A percentile compares a stretch with the other conserved stretches of the same genome.
phyloP scores from a whole-genome alignment of 2,888 invertebrate species.

The Drosophila putrida region DNA sequence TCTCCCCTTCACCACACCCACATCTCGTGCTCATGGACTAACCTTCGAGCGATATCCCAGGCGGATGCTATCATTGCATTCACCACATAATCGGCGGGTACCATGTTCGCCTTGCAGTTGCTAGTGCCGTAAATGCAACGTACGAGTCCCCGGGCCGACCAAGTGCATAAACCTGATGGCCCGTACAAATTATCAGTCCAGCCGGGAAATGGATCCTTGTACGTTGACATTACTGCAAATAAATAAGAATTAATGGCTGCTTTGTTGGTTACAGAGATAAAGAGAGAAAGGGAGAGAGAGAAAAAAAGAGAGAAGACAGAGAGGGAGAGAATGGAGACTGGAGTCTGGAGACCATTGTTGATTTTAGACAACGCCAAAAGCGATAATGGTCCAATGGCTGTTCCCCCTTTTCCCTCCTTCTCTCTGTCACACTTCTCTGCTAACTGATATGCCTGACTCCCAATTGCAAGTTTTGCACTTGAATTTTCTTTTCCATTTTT shows the following conservation, averaged over 20 bases:
- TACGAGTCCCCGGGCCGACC: slow-evolving; percentile 85
- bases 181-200: slow-evolving; percentile 86
- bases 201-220: slow-evolving; percentile 85
- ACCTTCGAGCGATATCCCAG: slow-evolving; percentile 85
- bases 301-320: neutral
- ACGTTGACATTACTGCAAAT: slow-evolving; percentile 85
- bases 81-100: slow-evolving; percentile 85
- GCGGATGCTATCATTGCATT: slow-evolving; percentile 85
- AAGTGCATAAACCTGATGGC: slow-evolving; percentile 85
- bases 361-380: slow-evolving; percentile 71
- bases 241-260: slow-evolving; percentile 83
- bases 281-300: neutral
- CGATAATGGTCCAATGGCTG: slow-evolving; percentile 59
- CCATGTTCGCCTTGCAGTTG: slow-evolving; percentile 84
- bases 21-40: slow-evolving; percentile 34
- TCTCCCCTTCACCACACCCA: too few relatives aligned
- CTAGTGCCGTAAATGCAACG: slow-evolving; percentile 84
- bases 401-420: neutral
- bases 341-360: slow-evolving; percentile 42
- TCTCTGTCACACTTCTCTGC: too few relatives aligned
- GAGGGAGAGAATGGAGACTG: neutral
- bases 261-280: slow-evolving; percentile 35
- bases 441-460: slow-evolving; percentile 75
- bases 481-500: slow-evolving; percentile 54
- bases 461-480: slow-evolving; percentile 75